Evolutionary conservation across 1,140 invertebrate species (phyloP), one percentile per base, ranked within the genome.

Genomic region (Drosophila virilis): DNA sequence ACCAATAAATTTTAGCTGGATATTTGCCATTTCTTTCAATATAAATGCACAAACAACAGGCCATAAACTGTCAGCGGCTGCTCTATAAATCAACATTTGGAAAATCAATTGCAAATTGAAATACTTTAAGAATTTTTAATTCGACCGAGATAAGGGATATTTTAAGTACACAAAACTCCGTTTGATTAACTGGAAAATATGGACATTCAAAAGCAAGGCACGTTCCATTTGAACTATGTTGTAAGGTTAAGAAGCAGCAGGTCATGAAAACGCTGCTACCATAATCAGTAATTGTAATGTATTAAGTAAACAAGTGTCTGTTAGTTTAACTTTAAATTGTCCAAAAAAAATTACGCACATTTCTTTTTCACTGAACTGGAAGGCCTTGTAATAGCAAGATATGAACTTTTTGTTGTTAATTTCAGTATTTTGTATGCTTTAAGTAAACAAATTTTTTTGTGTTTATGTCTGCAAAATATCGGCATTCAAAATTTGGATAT

Each of bases 21-120:
- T 80, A 52, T 84, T 77, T 77, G 60, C 66, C 74, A 84, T 89
- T 88, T 75, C 60, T 88, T 84, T 80, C 84, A 89, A 89, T 86
- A 86, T 81, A 65, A 64, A 67, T 73, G 62, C 64, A 46, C 43
- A 67, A 71, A 70, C 72, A 74, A 40, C 33, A 40, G 13, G 50
- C 43, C 78, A 48, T 57, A 48, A 75, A 58, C 62, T 65, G 48
- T 61, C 55, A 65, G 13, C 38, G 22, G 37, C 13, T 40, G 13
- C 33, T 51, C 40, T 46, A 60, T 60, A 68, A 73, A 62, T 74
- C 43, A 10, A 42, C 28, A 22, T 57, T 65, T 8, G 28, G 59
- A 75, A 46, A 38, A 46, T 38, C 17, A 52, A 42, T 32, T 28
- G 28, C 33, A 51, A 40, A 57, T 50, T 50, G 42, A 38, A 48